Evolutionary conservation across 2,888 invertebrate genomes (phyloP).

Genomic region (Bimastos eiseni): DNA sequence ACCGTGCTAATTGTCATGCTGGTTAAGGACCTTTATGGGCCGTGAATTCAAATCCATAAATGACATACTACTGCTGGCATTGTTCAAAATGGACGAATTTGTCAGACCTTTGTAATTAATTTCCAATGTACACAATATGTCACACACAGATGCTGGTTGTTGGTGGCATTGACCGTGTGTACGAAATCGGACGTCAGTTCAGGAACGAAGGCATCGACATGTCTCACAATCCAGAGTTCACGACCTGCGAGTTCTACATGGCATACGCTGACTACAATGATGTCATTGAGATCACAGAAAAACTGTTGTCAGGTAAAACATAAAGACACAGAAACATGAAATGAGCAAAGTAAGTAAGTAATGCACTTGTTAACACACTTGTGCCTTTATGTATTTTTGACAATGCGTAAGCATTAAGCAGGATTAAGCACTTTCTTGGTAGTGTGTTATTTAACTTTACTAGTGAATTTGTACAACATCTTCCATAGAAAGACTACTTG

Average conservation of each 20-base stretch:
- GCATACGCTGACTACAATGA: slow-evolving; percentile 99
- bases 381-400: too few species aligned
- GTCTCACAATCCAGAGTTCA: slow-evolving; percentile 99
- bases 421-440: slow-evolving; percentile 18
- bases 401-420: too few species aligned
- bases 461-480: neutral
- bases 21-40: too few species aligned
- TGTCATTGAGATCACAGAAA: slow-evolving; percentile 87
- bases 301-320: slow-evolving; percentile 75
- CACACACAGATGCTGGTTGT: slow-evolving; percentile 84
- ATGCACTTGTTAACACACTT: neutral
- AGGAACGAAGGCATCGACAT: slow-evolving; percentile 98
- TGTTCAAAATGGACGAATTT: neutral
- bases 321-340: slow-evolving; percentile 31
- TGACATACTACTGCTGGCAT: neutral
- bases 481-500: too few species aligned
- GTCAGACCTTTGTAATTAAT: neutral
- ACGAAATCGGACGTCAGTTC: slow-evolving; percentile 80
- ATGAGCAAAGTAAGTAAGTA: neutral
- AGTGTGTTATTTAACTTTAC: neutral
- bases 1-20: too few species aligned
- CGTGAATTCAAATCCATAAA: too few species aligned
- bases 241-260: slow-evolving; percentile 99
- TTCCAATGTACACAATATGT: neutral
- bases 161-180: slow-evolving; percentile 91